Conservation (phyloP, 2,888 invertebrate species). For the Boloria selene region DNA sequence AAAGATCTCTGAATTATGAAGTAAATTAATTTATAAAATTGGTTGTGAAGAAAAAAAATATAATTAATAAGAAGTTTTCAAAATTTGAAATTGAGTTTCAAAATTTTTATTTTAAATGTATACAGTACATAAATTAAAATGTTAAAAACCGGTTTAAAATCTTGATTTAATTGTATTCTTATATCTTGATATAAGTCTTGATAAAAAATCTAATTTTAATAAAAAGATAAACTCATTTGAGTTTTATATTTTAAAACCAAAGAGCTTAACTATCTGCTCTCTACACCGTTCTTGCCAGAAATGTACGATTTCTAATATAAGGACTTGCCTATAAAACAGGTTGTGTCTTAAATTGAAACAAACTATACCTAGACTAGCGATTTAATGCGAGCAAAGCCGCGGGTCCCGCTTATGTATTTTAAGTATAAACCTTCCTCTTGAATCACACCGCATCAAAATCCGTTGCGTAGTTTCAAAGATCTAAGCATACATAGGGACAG, state of each 20-base stretch:
- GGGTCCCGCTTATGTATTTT: too few species aligned
- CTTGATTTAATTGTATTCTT: too few species aligned
- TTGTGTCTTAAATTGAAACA: background rate
- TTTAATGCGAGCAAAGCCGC: too few species aligned
- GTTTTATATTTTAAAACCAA: background rate
- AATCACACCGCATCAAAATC: too few species aligned
- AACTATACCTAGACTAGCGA: background rate
- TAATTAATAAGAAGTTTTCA: background rate
- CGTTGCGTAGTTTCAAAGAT: too few species aligned
- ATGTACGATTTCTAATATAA: slow-evolving; percentile 5
- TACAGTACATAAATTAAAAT: background rate
- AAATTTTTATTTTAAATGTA: background rate
- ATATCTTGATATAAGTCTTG: too few species aligned
- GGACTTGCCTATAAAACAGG: background rate
- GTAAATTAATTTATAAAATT: slow-evolving; percentile 10
- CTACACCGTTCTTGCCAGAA: slow-evolving; percentile 21
- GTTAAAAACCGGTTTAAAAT: too few species aligned
- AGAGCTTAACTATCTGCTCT: slow-evolving; percentile 1
- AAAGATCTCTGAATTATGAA: slow-evolving; percentile 8
- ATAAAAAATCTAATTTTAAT: too few species aligned
- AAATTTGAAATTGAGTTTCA: background rate
- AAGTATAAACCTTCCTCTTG: too few species aligned
- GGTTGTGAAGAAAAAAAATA: background rate
- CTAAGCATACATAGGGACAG: too few species aligned
- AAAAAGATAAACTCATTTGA: background rate